Percentiles rank a stretch among this genome's conserved stretches.
Evolutionary conservation across 2,797 vertebrate genomes (phyloP).

Genomic region (Sitta carolinensis): DNA sequence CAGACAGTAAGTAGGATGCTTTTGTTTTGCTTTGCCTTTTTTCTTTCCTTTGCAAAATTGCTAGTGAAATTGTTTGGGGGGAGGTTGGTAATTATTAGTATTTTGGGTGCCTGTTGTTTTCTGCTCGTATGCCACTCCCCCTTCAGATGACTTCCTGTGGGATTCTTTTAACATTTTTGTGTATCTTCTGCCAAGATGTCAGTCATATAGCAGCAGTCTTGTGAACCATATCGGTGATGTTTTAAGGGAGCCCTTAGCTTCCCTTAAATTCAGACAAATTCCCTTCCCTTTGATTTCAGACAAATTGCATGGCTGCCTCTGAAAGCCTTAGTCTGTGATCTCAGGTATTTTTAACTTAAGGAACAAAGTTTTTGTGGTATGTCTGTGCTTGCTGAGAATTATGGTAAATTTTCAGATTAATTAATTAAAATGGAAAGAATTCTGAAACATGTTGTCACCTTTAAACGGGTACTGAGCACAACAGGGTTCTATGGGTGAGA

Average conservation of each 20-base stretch:
- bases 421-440: constrained; percentile 22
- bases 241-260: constrained; percentile 61
- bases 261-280: too few species aligned
- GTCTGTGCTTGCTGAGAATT: constrained; percentile 31
- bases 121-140: constrained; percentile 71
- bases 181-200: constrained; percentile 75
- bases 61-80: constrained; percentile 29
- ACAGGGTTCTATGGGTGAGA: not conserved
- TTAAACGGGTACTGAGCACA: constrained; percentile 27
- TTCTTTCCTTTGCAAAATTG: constrained; percentile 37
- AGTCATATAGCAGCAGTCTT: constrained; percentile 64
- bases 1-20: constrained; percentile 47
- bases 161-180: constrained; percentile 78
- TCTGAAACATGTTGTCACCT: not conserved
- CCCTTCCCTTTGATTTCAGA: constrained; percentile 38
- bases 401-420: constrained; percentile 55
- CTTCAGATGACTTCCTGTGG: constrained; percentile 78
- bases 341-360: constrained; percentile 65
- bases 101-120: constrained; percentile 70
- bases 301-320: constrained; percentile 55
- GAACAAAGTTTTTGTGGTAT: constrained; percentile 70
- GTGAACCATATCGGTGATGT: constrained; percentile 45
- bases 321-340: constrained; percentile 46
- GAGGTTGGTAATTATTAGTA: constrained; percentile 56
- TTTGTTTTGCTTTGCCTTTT: constrained; percentile 44